Conservation (phyloP, 1,140 invertebrate species). For the Drosophila orena region DNA sequence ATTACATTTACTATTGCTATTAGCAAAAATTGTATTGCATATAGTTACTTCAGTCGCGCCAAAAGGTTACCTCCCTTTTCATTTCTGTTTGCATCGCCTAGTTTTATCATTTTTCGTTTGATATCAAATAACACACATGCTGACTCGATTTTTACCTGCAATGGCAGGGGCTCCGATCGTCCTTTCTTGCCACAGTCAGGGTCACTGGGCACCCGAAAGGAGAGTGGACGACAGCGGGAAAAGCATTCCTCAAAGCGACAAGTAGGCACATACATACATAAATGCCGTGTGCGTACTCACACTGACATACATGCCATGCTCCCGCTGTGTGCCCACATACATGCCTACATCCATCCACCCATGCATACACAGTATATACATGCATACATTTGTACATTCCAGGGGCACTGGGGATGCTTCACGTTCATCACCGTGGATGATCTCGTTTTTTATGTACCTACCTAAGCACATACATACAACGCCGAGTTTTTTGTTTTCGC, state of each 20-base stretch:
- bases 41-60: too few species aligned
- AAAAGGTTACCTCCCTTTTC: too few species aligned
- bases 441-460: slow-evolving; percentile 31
- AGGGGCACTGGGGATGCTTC: slow-evolving; percentile 2
- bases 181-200: too few species aligned
- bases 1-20: too few species aligned
- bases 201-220: not conserved
- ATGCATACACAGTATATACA: slow-evolving; percentile 1
- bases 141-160: too few species aligned
- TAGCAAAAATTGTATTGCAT: too few species aligned
- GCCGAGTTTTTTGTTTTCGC: slow-evolving; percentile 7
- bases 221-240: not conserved
- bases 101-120: too few species aligned
- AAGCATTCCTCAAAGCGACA: not conserved
- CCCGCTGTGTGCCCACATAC: not conserved
- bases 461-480: not conserved
- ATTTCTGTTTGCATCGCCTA: too few species aligned
- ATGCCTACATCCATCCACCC: not conserved
- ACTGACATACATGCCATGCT: not conserved
- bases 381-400: not conserved
- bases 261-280: slow-evolving; percentile 17
- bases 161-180: too few species aligned
- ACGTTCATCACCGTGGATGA: slow-evolving; percentile 27
- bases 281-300: slow-evolving; percentile 6
- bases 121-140: too few species aligned